Evolutionary conservation across 2,113 vertebrate genomes (phyloP).

Genomic region (Fulmarus glacialis): DNA sequence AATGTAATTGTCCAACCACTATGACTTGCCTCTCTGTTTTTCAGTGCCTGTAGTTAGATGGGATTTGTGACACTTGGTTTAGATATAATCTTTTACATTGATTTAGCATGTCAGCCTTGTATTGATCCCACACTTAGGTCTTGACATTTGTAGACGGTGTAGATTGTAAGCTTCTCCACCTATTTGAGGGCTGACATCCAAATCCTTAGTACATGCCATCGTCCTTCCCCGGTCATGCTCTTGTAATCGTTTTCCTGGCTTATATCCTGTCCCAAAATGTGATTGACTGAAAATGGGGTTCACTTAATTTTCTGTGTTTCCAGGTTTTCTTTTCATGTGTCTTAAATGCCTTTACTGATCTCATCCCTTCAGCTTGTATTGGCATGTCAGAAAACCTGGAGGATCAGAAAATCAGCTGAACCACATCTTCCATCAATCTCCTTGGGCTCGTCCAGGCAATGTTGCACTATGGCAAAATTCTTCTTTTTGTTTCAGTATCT

Average conservation of each 20-base stretch:
- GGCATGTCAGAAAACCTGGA: background rate
- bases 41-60: background rate
- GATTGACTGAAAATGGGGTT: background rate
- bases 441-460: background rate
- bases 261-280: background rate
- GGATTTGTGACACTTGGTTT: background rate
- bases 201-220: background rate
- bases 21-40: background rate
- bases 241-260: background rate
- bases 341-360: background rate
- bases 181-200: background rate
- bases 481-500: background rate
- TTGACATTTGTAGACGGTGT: background rate
- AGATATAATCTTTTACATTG: background rate
- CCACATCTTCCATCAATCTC: background rate
- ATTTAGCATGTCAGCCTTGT: background rate
- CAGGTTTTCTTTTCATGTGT: background rate
- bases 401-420: background rate
- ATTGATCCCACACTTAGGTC: constrained; percentile 3
- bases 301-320: background rate
- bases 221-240: background rate
- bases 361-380: background rate
- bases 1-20: background rate
- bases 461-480: background rate
- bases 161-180: background rate